Conservation (phyloP, 2,888 invertebrate species). For the Tipula helvola region DNA sequence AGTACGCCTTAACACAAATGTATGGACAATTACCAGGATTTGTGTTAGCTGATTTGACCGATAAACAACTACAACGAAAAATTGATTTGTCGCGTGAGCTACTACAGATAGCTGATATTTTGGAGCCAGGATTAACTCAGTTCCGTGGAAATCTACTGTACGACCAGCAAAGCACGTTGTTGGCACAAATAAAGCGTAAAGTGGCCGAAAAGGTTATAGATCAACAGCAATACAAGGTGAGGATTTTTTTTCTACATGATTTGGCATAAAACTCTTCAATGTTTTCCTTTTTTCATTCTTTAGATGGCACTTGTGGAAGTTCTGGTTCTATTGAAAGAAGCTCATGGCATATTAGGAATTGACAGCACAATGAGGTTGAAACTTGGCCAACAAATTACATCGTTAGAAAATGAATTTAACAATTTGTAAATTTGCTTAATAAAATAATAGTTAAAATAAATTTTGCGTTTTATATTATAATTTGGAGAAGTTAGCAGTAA, state of each 20-base stretch:
- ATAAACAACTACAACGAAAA: conserved; percentile 44
- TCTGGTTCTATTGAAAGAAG: conserved; percentile 44
- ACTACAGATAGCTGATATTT: conserved; percentile 45
- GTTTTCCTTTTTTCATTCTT: conserved; percentile 16
- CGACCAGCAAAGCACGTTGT: conserved; percentile 51
- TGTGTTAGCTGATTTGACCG: conserved; percentile 42
- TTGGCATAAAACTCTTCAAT: background rate
- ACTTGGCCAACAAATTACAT: background rate
- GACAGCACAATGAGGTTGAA: conserved; percentile 26
- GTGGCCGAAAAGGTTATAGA: conserved; percentile 27
- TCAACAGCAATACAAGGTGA: background rate
- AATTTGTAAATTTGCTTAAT: background rate
- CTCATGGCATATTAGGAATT: conserved; percentile 43
- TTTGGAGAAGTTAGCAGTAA: background rate
- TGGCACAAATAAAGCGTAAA: conserved; percentile 43
- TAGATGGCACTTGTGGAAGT: conserved; percentile 45
- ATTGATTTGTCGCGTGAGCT: conserved; percentile 53
- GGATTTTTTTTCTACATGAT: background rate
- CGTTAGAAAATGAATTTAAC: background rate
- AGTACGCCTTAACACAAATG: conserved; percentile 54
- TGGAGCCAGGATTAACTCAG: conserved; percentile 52
- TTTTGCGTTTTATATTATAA: background rate
- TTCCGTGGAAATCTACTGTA: conserved; percentile 51
- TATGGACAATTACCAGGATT: conserved; percentile 50
- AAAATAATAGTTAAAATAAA: background rate